phyloP scores from a whole-genome alignment of 2,113 vertebrate genomes.

The Scalopus aquaticus region DNA sequence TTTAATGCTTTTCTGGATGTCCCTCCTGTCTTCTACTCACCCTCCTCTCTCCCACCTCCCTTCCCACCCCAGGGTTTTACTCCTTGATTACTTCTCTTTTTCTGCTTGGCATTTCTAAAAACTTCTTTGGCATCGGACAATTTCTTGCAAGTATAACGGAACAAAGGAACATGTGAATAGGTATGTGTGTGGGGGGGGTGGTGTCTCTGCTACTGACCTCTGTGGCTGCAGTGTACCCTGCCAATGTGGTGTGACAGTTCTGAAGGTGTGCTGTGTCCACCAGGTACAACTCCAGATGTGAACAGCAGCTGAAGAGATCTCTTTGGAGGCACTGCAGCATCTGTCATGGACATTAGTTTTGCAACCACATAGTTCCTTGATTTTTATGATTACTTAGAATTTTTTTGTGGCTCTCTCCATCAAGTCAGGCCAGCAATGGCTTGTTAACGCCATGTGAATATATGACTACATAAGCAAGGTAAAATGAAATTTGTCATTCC shows the following conservation, averaged over 20 bases:
- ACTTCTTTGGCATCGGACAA: background rate
- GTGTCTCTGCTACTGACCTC: too few relatives aligned
- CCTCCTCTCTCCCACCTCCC: too few relatives aligned
- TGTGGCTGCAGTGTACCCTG: background rate
- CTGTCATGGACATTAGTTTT: constrained; percentile 37
- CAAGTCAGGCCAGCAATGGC: background rate
- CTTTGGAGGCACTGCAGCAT: background rate
- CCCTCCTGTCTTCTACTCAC: background rate
- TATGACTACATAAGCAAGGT: constrained; percentile 50
- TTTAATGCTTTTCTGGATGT: background rate
- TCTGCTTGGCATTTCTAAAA: background rate
- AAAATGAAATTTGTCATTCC: constrained; percentile 68
- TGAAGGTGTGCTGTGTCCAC: background rate
- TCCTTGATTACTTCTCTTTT: background rate
- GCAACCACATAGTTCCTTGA: background rate
- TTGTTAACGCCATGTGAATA: constrained; percentile 51
- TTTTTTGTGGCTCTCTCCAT: constrained; percentile 43
- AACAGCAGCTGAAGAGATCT: background rate
- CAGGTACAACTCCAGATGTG: background rate
- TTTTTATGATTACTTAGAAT: constrained; percentile 38
- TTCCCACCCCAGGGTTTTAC: background rate
- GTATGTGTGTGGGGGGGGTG: too few relatives aligned
- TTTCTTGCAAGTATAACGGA: background rate
- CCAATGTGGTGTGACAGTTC: background rate
- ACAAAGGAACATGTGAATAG: background rate